Evolutionary conservation across 2,888 invertebrate species (phyloP).

Genomic region (Germaria angustata): DNA sequence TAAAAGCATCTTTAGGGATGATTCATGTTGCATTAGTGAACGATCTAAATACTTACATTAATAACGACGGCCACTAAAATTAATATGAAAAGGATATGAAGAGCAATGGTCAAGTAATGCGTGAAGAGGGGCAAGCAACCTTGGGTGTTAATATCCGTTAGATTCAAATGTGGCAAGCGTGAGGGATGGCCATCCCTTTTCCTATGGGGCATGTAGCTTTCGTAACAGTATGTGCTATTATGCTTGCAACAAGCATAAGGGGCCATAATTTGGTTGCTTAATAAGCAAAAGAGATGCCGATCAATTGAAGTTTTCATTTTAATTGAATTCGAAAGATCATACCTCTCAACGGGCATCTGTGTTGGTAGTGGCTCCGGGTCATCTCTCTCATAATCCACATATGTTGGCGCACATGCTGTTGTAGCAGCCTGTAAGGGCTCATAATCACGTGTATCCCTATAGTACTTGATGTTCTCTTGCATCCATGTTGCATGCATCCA

Average conservation of each 20-base stretch:
- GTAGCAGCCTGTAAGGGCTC: background rate
- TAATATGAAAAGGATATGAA: slow-evolving; percentile 70
- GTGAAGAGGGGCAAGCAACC: slow-evolving; percentile 73
- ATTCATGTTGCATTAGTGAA: too few relatives aligned
- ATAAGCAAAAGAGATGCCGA: background rate
- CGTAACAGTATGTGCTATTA: slow-evolving; percentile 64
- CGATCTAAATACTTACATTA: slow-evolving; percentile 68
- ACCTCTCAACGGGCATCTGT: background rate
- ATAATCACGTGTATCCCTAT: background rate
- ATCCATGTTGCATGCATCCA: slow-evolving; percentile 78
- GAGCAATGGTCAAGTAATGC: slow-evolving; percentile 64
- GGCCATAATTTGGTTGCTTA: slow-evolving; percentile 68
- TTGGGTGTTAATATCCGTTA: slow-evolving; percentile 71
- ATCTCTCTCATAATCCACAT: background rate
- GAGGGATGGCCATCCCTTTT: slow-evolving; percentile 8
- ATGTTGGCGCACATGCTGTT: background rate
- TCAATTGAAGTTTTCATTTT: background rate
- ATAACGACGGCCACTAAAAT: slow-evolving; percentile 69
- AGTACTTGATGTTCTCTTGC: slow-evolving; percentile 45
- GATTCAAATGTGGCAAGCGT: slow-evolving; percentile 68
- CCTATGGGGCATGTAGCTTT: slow-evolving; percentile 65
- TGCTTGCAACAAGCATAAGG: slow-evolving; percentile 76
- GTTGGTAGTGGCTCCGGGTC: background rate
- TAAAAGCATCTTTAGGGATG: too few relatives aligned
- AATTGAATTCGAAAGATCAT: background rate